These are phyloP conservation scores for Mya arenaria DNA, from an alignment of 1,140 invertebrate species.

Conservation along the genomic window DNA sequence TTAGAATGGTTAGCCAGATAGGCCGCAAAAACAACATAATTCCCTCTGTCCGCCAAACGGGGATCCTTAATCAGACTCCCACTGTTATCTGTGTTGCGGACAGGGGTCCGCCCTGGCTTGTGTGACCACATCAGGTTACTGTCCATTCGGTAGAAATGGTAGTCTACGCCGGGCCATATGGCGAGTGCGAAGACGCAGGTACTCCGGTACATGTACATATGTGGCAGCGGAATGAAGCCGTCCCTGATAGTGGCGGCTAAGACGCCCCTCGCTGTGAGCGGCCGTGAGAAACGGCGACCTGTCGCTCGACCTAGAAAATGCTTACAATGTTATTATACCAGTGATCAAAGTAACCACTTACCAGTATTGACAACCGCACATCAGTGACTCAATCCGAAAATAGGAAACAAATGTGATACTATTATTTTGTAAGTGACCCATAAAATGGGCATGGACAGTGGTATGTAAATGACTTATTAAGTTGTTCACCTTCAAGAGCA, in stretches of 20 bases:
- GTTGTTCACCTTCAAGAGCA: too few species aligned
- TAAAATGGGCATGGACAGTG: too few species aligned
- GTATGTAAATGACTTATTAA: too few species aligned
- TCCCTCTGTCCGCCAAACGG: slow-evolving; percentile 16
- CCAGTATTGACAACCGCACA: too few species aligned
- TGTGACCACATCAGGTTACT: slow-evolving; percentile 39
- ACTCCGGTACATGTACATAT: not conserved
- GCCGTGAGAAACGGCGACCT: not conserved
- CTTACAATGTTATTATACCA: too few species aligned
- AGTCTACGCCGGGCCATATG: slow-evolving; percentile 31
- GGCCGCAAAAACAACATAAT: slow-evolving; percentile 33
- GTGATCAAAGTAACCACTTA: too few species aligned
- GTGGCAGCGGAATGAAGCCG: slow-evolving; percentile 22
- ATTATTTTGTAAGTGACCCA: too few species aligned
- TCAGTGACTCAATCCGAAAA: too few species aligned
- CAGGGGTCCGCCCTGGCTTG: slow-evolving; percentile 30
- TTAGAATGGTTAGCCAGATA: slow-evolving; percentile 34
- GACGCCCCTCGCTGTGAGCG: not conserved
- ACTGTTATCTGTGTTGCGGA: slow-evolving; percentile 40
- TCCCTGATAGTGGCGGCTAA: slow-evolving; percentile 19
- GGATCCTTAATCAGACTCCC: slow-evolving; percentile 30
- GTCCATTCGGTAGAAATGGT: slow-evolving; percentile 42
- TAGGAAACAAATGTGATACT: too few species aligned
- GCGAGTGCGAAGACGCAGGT: slow-evolving; percentile 26
- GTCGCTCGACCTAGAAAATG: slow-evolving; percentile 38